These are phyloP conservation scores for Sicus ferrugineus DNA, from an alignment of 2,888 invertebrate species.

Conservation along the genomic window DNA sequence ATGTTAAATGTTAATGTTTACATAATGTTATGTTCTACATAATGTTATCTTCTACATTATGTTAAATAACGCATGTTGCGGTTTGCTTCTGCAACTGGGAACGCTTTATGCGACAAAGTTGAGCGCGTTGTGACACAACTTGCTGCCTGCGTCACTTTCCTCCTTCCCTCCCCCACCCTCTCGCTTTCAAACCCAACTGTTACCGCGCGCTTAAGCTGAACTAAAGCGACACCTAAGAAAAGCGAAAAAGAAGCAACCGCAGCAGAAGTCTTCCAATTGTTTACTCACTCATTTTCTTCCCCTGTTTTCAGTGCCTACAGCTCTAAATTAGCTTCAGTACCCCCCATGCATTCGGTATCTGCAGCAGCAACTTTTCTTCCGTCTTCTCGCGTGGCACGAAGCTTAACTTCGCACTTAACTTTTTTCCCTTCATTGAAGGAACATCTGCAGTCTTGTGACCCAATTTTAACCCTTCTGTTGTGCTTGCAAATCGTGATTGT, in stretches of 20 bases:
- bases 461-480: constrained; percentile 28
- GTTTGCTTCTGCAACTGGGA: no score
- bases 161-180: not conserved
- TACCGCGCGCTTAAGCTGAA: not conserved
- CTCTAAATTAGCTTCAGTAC: not conserved
- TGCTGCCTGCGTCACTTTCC: not conserved
- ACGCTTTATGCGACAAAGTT: no score
- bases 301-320: not conserved
- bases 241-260: not conserved
- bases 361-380: not conserved
- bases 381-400: not conserved
- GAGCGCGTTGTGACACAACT: not conserved
- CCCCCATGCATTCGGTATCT: not conserved
- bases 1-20: no score
- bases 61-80: no score
- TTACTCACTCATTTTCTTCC: not conserved
- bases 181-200: not conserved
- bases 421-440: not conserved
- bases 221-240: not conserved
- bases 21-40: no score
- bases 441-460: constrained; percentile 31
- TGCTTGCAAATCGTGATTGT: not conserved
- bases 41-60: no score
- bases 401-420: not conserved
- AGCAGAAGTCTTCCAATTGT: not conserved